Conservation (phyloP, 1,140 invertebrate genomes). For the Zeugodacus cucurbitae region DNA sequence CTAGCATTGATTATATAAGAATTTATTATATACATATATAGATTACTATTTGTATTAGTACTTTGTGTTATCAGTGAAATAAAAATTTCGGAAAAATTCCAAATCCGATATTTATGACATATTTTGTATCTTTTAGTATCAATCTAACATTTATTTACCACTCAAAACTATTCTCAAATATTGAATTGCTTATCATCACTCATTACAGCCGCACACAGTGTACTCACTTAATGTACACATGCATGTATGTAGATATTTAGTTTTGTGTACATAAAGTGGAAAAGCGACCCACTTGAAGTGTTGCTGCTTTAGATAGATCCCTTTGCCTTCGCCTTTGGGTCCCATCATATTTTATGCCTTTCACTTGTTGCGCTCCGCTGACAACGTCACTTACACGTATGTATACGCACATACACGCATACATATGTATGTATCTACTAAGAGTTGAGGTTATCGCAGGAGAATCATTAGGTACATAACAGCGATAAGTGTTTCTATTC, state of each 20-base stretch:
- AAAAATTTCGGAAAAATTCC: no score
- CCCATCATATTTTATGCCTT: background rate
- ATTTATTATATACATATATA: no score
- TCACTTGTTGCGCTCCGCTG: background rate
- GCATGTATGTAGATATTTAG: background rate
- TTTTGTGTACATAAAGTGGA: background rate
- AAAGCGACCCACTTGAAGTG: constrained; percentile 33
- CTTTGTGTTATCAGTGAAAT: no score
- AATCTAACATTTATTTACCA: background rate
- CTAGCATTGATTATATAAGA: no score
- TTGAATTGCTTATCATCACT: background rate
- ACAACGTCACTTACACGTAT: background rate
- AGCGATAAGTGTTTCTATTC: constrained; percentile 22
- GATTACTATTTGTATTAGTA: no score
- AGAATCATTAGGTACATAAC: constrained; percentile 40
- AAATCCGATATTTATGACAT: no score
- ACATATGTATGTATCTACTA: background rate
- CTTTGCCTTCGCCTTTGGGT: background rate
- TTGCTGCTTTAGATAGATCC: no score
- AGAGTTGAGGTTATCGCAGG: constrained; percentile 20
- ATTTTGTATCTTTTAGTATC: background rate
- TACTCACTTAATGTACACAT: background rate
- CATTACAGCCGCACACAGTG: background rate
- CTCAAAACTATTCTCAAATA: background rate
- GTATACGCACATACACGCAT: no score